Evolutionary conservation across 2,113 vertebrate species (phyloP), one percentile per base, ranked within the genome.

Genomic region (Microcebus lehilahytsara): DNA sequence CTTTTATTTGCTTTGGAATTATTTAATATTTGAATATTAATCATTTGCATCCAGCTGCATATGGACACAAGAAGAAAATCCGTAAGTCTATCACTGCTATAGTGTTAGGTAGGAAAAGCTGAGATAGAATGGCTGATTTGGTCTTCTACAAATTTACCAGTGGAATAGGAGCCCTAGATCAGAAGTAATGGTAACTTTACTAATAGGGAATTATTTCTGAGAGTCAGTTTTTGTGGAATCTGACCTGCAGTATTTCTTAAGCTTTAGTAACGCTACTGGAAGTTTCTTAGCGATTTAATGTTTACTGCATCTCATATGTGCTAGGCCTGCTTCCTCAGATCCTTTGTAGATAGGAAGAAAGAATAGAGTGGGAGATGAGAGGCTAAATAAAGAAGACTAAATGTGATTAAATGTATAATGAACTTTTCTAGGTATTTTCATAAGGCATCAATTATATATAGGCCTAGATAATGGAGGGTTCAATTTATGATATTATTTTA

Each of bases 1-100:
- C 58, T 60, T 90, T 64, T 86, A 34, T 96, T 98, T 97, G 81
- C 67, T 83, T 94, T 97, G 83, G 84, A 98, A 94, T 98, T 96
- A 95, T 98, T 96, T 94, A 30, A 62, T 96, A 95, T 98, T 96
- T 95, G n/a, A 58, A 90, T 97, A 96, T 97, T 97, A 97, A 71
- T 97, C 89, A 97, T 97, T 97, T 92, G 64, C 60, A 96, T 92
- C 92, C 96, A 98, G 88, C 46, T 97, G 84, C 86, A 85, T 97
- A 89, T 91, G 46, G 89, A 42, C 30, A 49, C 96, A 93, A 95
- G 77, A 96, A 88, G 78, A 88, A 96, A 97, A 95, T 92, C 71
- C 51, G 49, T 46, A 97, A 62, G 32, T 97, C 90, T 13, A 93
- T 85, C 49, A 96, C 67, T 95, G 96, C 66, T 23, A 9, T 40